Evolutionary conservation across 2,888 invertebrate species (phyloP), one percentile per base, ranked within the genome.

Genomic region (Lasioglossum pauxillum): DNA sequence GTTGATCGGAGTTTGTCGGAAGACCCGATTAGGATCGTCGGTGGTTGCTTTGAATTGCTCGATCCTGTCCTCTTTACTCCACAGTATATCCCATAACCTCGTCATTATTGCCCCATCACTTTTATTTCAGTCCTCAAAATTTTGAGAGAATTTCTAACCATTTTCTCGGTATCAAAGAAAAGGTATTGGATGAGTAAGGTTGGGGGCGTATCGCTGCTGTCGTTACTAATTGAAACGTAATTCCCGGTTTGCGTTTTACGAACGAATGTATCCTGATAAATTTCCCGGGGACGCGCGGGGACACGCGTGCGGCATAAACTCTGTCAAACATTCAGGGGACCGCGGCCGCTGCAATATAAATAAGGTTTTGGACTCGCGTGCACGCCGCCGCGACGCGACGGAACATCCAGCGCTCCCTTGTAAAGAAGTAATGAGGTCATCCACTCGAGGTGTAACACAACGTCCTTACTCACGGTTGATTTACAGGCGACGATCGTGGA

Each of bases 291-390:
- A 31, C 46, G 80, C 78, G 41, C 74, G 77, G 49, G 79, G 75
- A 76, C 73, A 49, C 84, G 88, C 83, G 86, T 85, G 76, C 84
- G 83, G 85, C 83, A 85, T 88, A 79, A 87, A 90, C 88, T 88
- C 89, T 90, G 88, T 88, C 90, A 90, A 90, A 85, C 87, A 89
- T 89, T 87, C 82, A 85, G 67, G 80, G 72, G 67, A 80, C 46
- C 79, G 23, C 38, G 83, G 76, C 80, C 84, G 87, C 82, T 90
- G 88, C 81, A 87, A 86, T 87, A 87, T 87, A 81, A 79, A 87
- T 87, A 86, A 83, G 86, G 81, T 79, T 87, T 86, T 72, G 71
- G 75, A 73, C 78, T 86, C 78, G 83, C 83, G 73, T 83, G 87
- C 69, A 49, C 7, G 60, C 46, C 7, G 60, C 46, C 53, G 41